Base-by-base conservation (phyloP, 2,888 invertebrate species). In the Drosophila pseudotakahashii region DNA sequence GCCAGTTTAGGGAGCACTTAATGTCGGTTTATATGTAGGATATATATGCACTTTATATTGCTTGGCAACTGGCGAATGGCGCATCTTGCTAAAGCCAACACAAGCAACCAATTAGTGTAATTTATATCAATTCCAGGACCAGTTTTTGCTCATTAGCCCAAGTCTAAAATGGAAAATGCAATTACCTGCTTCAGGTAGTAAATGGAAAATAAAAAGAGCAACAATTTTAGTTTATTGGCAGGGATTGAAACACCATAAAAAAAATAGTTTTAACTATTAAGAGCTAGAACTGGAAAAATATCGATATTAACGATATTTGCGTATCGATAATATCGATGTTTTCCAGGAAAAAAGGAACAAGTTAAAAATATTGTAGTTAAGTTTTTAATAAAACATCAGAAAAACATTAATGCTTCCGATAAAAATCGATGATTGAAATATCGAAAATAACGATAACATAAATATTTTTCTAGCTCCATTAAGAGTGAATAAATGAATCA, bases 21-120 rank as follows among this genome's bases (percentile, higher is more conserved):
- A 55, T 36, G 26, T 57, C 16, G 11, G 30, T 58, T 39, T 57
- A 30, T n/a, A 39, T 19, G 30, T 30, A 32, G 11, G 6, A 13
- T 30, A 30, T 7, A 7, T 30, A 34, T 19, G 4, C 11, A 23
- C 11, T 5, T 2, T 7, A 6, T 47, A 32, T 47, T 47, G 30
- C 55, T 26, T 10, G n/a, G 16, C 55, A 54, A 11, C 23, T 13
- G n/a, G 55, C 37, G 55, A 13, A 34, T n/a, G 37, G 50, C 48
- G 30, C 62, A 45, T 64, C 60, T 70, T 57, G 30, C 30, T 37
- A 19, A 61, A 45, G 14, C 39, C 61, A 81, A 64, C 78, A 66
- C 72, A 52, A 61, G 45, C 44, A 78, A 57, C 75, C 64, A 78
- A 87, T 84, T 84, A 75, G 47, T 26, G 73, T 70, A 69, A 84